phyloP scores from a whole-genome alignment of 2,113 vertebrate species.

The Terrapene triunguis region DNA sequence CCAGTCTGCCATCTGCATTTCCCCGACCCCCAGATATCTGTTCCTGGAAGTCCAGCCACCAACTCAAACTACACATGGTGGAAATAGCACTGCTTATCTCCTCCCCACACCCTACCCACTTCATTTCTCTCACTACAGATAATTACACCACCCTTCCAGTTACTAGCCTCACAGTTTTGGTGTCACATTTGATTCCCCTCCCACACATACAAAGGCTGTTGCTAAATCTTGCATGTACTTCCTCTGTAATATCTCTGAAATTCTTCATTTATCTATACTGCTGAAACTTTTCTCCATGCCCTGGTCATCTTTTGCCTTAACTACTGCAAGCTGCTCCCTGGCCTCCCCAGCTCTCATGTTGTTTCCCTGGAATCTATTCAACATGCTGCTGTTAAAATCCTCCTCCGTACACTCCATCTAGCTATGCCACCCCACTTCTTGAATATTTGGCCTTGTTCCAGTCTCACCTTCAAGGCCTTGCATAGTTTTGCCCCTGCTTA shows the following conservation, averaged over 20 bases:
- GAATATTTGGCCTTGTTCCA: neutral
- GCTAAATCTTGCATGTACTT: constrained; percentile 2
- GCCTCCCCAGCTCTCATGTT: neutral
- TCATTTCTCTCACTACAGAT: constrained; percentile 67
- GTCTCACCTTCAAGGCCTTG: neutral
- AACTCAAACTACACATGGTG: constrained; percentile 38
- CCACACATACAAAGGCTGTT: constrained; percentile 42
- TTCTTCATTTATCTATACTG: neutral
- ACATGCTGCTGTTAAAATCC: neutral
- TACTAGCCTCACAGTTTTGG: constrained; percentile 59
- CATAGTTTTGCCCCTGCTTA: neutral
- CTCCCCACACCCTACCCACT: constrained; percentile 66
- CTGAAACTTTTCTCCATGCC: neutral
- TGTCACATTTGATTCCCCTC: constrained; percentile 58
- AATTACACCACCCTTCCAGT: constrained; percentile 72
- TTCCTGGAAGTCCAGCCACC: neutral
- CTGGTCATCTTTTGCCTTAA: neutral
- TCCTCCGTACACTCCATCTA: neutral
- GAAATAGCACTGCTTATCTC: constrained; percentile 32
- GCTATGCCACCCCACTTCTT: neutral
- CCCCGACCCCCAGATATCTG: neutral
- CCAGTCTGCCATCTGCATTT: neutral
- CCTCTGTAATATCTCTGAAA: constrained; percentile 1
- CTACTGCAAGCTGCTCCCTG: neutral
- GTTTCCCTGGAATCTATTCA: neutral